Evolutionary conservation across 2,113 vertebrate species (phyloP).

Genomic region (Bubalus kerabau): DNA sequence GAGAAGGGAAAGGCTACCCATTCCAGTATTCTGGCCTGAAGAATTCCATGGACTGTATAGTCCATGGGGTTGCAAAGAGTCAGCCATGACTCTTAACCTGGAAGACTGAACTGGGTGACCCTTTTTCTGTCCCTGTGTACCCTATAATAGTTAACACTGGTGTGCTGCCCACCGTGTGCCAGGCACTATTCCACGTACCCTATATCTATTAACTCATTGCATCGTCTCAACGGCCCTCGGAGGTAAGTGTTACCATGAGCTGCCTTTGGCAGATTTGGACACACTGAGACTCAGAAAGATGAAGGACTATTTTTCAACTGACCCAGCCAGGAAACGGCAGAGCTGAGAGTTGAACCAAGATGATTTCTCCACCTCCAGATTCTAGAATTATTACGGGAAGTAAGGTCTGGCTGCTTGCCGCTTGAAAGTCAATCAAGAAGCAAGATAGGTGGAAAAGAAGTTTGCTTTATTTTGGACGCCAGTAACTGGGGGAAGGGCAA

Average conservation of each 20-base stretch:
- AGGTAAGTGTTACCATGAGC: background rate
- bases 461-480: background rate
- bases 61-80: background rate
- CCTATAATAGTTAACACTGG: background rate
- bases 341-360: background rate
- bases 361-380: background rate
- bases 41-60: background rate
- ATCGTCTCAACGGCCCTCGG: background rate
- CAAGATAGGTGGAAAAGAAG: background rate
- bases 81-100: background rate
- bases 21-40: background rate
- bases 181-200: background rate
- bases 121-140: too few species aligned
- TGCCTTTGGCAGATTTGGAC: background rate
- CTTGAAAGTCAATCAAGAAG: background rate
- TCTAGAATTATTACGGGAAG: background rate
- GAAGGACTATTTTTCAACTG: background rate
- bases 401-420: background rate
- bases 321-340: background rate
- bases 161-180: background rate
- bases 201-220: background rate
- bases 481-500: background rate
- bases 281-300: background rate
- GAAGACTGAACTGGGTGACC: background rate
- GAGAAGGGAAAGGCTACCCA: background rate